These are phyloP conservation scores for Patella depressa DNA, from an alignment of 2,888 invertebrate species.

Conservation along the genomic window DNA sequence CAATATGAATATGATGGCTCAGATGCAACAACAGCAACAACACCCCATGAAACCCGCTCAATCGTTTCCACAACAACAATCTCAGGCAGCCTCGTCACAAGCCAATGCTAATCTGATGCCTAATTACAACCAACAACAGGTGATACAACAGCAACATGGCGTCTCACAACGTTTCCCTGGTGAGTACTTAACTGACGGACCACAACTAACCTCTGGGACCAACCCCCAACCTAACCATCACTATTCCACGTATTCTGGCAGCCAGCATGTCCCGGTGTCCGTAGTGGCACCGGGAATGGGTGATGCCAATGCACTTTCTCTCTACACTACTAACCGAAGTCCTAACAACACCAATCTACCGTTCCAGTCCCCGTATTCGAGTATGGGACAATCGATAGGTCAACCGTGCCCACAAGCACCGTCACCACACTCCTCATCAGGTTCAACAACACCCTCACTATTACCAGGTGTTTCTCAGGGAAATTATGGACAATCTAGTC, in stretches of 20 bases:
- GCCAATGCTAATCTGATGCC: conserved; percentile 13
- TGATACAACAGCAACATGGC: conserved; percentile 22
- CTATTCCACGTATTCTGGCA: conserved; percentile 27
- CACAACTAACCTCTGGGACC: conserved; percentile 30
- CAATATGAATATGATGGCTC: conserved; percentile 28
- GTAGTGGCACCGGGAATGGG: conserved; percentile 31
- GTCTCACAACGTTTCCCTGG: conserved; percentile 24
- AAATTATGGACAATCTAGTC: conserved; percentile 45
- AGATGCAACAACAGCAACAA: conserved; percentile 18
- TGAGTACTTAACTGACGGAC: conserved; percentile 28
- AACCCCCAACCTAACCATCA: conserved; percentile 25
- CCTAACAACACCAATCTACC: conserved; percentile 43
- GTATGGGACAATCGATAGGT: conserved; percentile 43
- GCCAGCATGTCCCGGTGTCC: conserved; percentile 27
- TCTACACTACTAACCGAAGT: conserved; percentile 51
- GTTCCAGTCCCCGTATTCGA: conserved; percentile 30
- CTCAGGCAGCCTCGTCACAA: conserved; percentile 14
- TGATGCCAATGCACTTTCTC: conserved; percentile 42
- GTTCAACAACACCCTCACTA: conserved; percentile 37
- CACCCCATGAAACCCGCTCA: conserved; percentile 21
- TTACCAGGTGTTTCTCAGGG: conserved; percentile 49
- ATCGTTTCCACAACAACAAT: conserved; percentile 36
- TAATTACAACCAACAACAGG: background rate
- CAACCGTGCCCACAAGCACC: conserved; percentile 55
- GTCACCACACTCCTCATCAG: conserved; percentile 48